phyloP scores from a whole-genome alignment of 2,888 invertebrate genomes.

The Bedellia somnulentella region DNA sequence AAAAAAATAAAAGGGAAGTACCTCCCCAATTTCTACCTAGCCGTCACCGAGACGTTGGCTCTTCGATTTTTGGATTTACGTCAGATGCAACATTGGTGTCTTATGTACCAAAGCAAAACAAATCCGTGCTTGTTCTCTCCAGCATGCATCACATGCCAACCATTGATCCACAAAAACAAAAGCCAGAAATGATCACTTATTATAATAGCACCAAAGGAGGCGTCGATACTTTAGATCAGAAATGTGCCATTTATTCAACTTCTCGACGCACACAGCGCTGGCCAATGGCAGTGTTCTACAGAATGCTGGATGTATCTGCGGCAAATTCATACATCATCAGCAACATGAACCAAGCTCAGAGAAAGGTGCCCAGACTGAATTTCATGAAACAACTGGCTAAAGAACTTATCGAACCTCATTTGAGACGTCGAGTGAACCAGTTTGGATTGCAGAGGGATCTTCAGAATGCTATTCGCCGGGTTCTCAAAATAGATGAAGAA shows the following conservation, averaged over 20 bases:
- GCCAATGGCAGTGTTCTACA: slow-evolving; percentile 9
- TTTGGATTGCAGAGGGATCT: slow-evolving; percentile 7
- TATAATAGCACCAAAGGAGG: slow-evolving; percentile 9
- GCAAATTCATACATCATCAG: slow-evolving; percentile 8
- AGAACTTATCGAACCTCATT: slow-evolving; percentile 4
- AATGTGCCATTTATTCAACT: slow-evolving; percentile 9
- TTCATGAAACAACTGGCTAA: slow-evolving; percentile 8
- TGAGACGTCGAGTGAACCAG: slow-evolving; percentile 1
- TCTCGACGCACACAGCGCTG: slow-evolving; percentile 8
- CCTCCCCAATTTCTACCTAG: slow-evolving; percentile 1
- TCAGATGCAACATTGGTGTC: slow-evolving; percentile 8
- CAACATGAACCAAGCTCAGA: slow-evolving; percentile 1
- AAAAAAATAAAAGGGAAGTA: slow-evolving; percentile 5
- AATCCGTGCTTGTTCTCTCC: slow-evolving; percentile 8
- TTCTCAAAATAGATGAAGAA: slow-evolving; percentile 6
- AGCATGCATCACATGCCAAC: slow-evolving; percentile 9
- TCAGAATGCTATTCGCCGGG: slow-evolving; percentile 5
- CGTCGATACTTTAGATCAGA: slow-evolving; percentile 9
- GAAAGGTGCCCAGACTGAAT: slow-evolving; percentile 2
- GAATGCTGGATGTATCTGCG: slow-evolving; percentile 7
- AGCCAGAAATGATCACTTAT: slow-evolving; percentile 9
- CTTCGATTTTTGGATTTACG: slow-evolving; percentile 9
- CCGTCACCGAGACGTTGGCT: slow-evolving; percentile 3
- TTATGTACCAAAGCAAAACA: slow-evolving; percentile 9
- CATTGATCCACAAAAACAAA: slow-evolving; percentile 2